Conservation (phyloP, 2,888 invertebrate species). For the Molorchus minor region DNA sequence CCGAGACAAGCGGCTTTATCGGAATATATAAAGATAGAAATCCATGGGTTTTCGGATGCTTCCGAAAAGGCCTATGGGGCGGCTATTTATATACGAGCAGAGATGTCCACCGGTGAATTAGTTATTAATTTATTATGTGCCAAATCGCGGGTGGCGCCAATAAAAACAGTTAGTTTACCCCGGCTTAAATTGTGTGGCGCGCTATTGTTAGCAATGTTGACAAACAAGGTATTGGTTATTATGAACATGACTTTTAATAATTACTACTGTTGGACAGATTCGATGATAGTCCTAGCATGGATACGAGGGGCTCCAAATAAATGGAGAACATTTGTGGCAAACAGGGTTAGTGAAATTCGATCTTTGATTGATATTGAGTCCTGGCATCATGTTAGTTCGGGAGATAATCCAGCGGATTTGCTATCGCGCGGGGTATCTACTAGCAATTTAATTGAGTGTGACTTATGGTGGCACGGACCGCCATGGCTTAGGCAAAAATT, state of each 20-base stretch:
- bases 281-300: too few relatives aligned
- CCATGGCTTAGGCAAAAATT: too few relatives aligned
- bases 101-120: slow-evolving; percentile 3
- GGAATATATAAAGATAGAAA: not conserved
- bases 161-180: not conserved
- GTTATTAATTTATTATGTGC: slow-evolving; percentile 34
- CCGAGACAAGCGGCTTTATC: slow-evolving; percentile 3
- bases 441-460: not conserved
- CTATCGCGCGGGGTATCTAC: not conserved
- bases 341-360: slow-evolving; percentile 7
- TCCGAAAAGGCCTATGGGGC: slow-evolving; percentile 10
- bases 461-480: slow-evolving; percentile 11
- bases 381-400: not conserved
- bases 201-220: not conserved
- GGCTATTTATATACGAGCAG: not conserved
- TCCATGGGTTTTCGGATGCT: slow-evolving; percentile 26
- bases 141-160: slow-evolving; percentile 32
- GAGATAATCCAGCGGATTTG: slow-evolving; percentile 4
- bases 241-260: too few relatives aligned
- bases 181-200: not conserved
- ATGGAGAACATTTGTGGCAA: too few relatives aligned
- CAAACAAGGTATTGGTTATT: not conserved
- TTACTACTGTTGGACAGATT: not conserved
- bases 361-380: not conserved
- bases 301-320: too few relatives aligned